phyloP scores from a whole-genome alignment of 30 jellyfish, hydroid and myxozoan species.

The Aurelia sp. region DNA sequence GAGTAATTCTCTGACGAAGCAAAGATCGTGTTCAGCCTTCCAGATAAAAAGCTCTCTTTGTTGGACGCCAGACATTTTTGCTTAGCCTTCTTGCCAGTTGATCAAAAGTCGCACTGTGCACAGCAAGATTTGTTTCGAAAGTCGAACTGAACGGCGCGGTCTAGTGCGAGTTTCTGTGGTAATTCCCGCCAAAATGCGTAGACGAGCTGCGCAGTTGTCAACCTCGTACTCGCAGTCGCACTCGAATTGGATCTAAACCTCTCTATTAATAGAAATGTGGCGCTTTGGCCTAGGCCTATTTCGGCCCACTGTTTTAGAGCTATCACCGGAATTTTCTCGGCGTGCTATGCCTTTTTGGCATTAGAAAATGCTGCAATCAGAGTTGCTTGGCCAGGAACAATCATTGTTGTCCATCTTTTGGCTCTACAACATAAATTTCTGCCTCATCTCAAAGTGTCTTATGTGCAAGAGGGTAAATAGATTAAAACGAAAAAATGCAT shows the following conservation, averaged over 20 bases:
- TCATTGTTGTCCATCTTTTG: no score
- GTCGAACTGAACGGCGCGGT: slow-evolving; percentile 52
- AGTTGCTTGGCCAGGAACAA: no score
- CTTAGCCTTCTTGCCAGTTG: neutral
- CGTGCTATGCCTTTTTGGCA: no score
- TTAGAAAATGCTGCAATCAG: no score
- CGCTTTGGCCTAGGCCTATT: no score
- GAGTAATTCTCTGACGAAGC: slow-evolving; percentile 54
- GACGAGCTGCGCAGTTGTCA: slow-evolving; percentile 60
- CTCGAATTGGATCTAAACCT: slow-evolving; percentile 70
- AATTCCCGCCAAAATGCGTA: slow-evolving; percentile 67
- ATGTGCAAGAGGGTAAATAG: no score
- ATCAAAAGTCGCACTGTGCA: slow-evolving; percentile 33
- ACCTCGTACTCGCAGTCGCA: slow-evolving; percentile 51
- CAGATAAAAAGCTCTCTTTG: slow-evolving; percentile 69
- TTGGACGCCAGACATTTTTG: slow-evolving; percentile 27
- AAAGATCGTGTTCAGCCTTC: slow-evolving; percentile 53
- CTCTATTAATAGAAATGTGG: no score
- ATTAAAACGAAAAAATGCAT: no score
- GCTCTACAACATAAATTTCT: no score
- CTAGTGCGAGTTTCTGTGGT: slow-evolving; percentile 64
- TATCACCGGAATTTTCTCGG: no score
- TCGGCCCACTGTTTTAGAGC: no score
- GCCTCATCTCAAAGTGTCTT: no score
- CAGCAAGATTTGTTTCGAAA: slow-evolving; percentile 27